Evolutionary conservation across 1,140 invertebrate species (phyloP), one percentile per base, ranked within the genome.

Genomic region (Drosophila truncata): DNA sequence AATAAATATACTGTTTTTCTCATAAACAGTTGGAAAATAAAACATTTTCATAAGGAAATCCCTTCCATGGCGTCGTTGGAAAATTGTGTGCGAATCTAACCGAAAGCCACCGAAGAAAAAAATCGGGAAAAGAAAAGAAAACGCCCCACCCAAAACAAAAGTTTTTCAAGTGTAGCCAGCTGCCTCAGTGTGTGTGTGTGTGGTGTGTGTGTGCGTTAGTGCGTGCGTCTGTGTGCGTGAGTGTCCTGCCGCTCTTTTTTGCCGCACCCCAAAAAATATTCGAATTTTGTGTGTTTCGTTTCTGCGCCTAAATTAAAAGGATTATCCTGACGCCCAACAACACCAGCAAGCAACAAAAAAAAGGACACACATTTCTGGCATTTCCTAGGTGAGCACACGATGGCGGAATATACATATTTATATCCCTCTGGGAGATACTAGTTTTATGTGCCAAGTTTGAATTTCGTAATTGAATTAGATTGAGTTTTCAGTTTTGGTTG

Each of bases 71-170:
- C 59, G 71, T 80, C 71, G 41, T 80, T 69, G 58, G 54, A 74
- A 75, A 69, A 47, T 61, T 78, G 73, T 79, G 70, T 58, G 79
- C 54, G 61, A 72, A 60, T 71, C 47, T 54, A 66, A 66, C 60
- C 60, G 62, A 70, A 78, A 74, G 41, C 31, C 23, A 23, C 20
- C 57, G 50, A 66, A 25, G 41, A 37, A 55, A 37, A 55, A 55
- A 20, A n/a, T n/a, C 20, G 52, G 31, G 52, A 37, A 55, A 18
- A 35, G 52, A 54, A 63, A 65, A 74, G 57, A 83, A 70, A 82
- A 74, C 70, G 82, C 85, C 84, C 80, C 85, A 90, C 85, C 84
- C 84, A 82, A 81, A 47, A 54, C 64, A 70, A 88, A 88, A 81
- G 78, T 88, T 80, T 86, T 81, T 86, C 82, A 86, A 86, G 84